Evolutionary conservation across 2,797 vertebrate species (phyloP).

Genomic region (Glossophaga mutica): DNA sequence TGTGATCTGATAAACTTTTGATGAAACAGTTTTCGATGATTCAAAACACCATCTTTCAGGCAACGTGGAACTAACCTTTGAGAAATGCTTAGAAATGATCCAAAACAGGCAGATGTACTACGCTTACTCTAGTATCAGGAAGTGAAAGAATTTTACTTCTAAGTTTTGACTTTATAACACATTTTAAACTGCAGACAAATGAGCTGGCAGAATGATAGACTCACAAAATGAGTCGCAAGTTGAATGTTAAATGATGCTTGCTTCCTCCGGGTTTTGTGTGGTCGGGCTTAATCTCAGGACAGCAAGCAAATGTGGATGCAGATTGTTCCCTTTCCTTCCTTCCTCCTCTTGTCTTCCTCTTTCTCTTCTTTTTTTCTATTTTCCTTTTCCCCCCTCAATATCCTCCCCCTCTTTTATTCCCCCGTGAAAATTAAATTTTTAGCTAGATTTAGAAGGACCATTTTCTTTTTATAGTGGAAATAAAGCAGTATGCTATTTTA

Average conservation of each 20-base stretch:
- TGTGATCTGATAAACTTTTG: constrained; percentile 42
- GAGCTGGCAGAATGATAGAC: constrained; percentile 65
- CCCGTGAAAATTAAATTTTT: background rate
- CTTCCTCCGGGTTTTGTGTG: constrained; percentile 56
- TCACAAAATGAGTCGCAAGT: constrained; percentile 48
- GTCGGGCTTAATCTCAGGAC: constrained; percentile 49
- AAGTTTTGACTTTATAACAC: constrained; percentile 73
- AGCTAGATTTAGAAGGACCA: background rate
- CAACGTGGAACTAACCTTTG: constrained; percentile 71
- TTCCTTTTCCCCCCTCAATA: background rate
- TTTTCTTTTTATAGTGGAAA: constrained; percentile 25
- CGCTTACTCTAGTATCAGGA: constrained; percentile 68
- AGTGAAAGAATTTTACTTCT: constrained; percentile 70
- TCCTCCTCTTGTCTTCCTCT: background rate
- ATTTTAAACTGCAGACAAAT: constrained; percentile 75
- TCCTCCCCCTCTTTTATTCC: background rate
- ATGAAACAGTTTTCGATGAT: constrained; percentile 39
- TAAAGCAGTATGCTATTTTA: constrained; percentile 13
- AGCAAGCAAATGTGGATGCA: constrained; percentile 34
- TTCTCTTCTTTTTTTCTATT: background rate
- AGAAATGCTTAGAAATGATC: constrained; percentile 73
- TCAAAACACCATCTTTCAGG: constrained; percentile 62
- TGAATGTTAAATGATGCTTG: constrained; percentile 65
- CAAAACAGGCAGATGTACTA: constrained; percentile 71
- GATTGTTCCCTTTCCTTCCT: background rate